Evolutionary conservation across 2,113 vertebrate species (phyloP).

Genomic region (Taurulus bubalis): DNA sequence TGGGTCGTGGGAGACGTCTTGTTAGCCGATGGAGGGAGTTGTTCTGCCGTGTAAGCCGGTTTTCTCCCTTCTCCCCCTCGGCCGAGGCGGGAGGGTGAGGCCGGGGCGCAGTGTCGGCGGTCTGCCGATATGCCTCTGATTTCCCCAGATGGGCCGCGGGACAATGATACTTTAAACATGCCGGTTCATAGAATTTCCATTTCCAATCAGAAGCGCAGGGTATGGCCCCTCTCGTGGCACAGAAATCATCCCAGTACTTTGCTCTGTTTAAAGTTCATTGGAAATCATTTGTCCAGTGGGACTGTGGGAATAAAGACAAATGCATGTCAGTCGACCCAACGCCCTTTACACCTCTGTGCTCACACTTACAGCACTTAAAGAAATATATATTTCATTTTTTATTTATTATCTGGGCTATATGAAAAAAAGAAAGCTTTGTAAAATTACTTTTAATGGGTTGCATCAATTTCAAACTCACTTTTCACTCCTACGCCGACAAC

Average conservation of each 20-base stretch:
- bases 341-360: background rate
- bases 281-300: constrained; percentile 33
- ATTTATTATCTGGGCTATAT: too few species aligned
- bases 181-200: constrained; percentile 41
- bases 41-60: too few species aligned
- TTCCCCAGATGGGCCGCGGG: constrained; percentile 55
- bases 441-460: too few species aligned
- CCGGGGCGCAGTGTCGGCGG: constrained; percentile 11
- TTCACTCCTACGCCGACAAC: too few species aligned
- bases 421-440: background rate
- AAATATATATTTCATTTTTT: background rate
- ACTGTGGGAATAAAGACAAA: constrained; percentile 2
- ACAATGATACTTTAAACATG: constrained; percentile 46
- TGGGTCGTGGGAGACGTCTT: constrained; percentile 39
- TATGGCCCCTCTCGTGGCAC: background rate
- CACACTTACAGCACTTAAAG: background rate
- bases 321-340: background rate
- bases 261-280: constrained; percentile 40
- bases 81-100: too few species aligned
- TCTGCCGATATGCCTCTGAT: constrained; percentile 63
- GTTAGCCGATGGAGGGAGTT: constrained; percentile 49
- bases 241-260: constrained; percentile 28
- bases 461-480: too few species aligned
- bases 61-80: too few species aligned
- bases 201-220: constrained; percentile 14